phyloP scores from a whole-genome alignment of 2,113 vertebrate genomes.

The Coregonus clupeaformis region DNA sequence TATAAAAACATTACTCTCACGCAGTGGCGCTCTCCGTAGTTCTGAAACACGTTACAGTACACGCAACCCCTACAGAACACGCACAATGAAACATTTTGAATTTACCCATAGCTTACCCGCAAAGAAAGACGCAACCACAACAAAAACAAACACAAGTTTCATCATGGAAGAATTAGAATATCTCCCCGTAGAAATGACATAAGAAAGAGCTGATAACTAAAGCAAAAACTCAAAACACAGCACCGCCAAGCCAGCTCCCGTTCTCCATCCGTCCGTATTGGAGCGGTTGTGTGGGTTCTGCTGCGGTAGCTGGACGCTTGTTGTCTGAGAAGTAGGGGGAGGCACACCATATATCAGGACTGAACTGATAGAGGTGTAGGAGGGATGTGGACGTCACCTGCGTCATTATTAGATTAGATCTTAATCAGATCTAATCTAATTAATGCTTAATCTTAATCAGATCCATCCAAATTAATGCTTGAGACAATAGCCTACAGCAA shows the following conservation, averaged over 20 bases:
- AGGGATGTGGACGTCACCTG: conserved; percentile 28
- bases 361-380: conserved; percentile 56
- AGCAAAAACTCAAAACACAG: background rate
- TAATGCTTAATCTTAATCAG: too few relatives aligned
- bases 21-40: conserved; percentile 69
- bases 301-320: conserved; percentile 26
- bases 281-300: background rate
- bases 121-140: conserved; percentile 35
- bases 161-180: conserved; percentile 42
- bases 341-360: conserved; percentile 57
- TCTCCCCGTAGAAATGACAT: conserved; percentile 23
- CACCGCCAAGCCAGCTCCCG: background rate
- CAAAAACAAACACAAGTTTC: conserved; percentile 55
- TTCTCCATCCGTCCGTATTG: background rate
- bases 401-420: background rate
- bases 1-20: background rate
- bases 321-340: conserved; percentile 52
- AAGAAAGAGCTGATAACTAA: background rate
- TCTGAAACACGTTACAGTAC: conserved; percentile 53
- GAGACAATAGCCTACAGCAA: too few relatives aligned
- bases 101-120: conserved; percentile 57
- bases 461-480: too few relatives aligned
- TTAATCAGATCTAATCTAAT: too few relatives aligned
- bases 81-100: background rate
- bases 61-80: too few relatives aligned